These are phyloP conservation scores for Rosalia funebris DNA, from an alignment of 2,888 invertebrate genomes.

Conservation along the genomic window DNA sequence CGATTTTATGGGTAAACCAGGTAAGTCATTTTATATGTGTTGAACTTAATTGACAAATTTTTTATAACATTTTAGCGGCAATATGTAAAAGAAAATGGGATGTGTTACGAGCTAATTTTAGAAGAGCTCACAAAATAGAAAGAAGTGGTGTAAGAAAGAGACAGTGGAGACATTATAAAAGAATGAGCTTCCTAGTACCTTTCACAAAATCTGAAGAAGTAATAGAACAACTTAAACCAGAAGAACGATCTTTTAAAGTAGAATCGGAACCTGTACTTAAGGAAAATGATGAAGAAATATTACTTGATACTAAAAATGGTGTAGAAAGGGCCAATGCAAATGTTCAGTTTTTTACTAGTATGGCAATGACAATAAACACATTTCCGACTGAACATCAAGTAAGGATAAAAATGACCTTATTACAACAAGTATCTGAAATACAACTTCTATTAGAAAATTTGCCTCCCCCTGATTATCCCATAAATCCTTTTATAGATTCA, in stretches of 20 bases:
- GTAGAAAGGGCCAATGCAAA: conserved; percentile 12
- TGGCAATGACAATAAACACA: conserved; percentile 22
- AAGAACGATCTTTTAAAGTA: conserved; percentile 4
- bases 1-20: conserved; percentile 17
- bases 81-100: conserved; percentile 22
- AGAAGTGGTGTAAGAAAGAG: conserved; percentile 10
- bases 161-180: conserved; percentile 17
- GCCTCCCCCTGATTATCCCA: conserved; percentile 18
- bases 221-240: conserved; percentile 13
- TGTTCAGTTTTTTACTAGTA: conserved; percentile 24
- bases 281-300: conserved; percentile 8
- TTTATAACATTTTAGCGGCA: conserved; percentile 4
- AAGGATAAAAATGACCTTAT: conserved; percentile 21
- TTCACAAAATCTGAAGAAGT: conserved; percentile 20
- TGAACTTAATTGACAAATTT: neutral
- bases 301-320: neutral
- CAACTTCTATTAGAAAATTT: conserved; percentile 21
- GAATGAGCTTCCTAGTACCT: conserved; percentile 16
- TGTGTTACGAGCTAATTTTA: conserved; percentile 20
- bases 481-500: conserved; percentile 16
- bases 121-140: conserved; percentile 18
- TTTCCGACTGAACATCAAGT: conserved; percentile 25
- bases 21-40: neutral
- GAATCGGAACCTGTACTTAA: conserved; percentile 3
- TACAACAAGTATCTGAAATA: conserved; percentile 26